Conservation (phyloP, 2,113 vertebrate species). For the Cyphomyrus plagiostoma region DNA sequence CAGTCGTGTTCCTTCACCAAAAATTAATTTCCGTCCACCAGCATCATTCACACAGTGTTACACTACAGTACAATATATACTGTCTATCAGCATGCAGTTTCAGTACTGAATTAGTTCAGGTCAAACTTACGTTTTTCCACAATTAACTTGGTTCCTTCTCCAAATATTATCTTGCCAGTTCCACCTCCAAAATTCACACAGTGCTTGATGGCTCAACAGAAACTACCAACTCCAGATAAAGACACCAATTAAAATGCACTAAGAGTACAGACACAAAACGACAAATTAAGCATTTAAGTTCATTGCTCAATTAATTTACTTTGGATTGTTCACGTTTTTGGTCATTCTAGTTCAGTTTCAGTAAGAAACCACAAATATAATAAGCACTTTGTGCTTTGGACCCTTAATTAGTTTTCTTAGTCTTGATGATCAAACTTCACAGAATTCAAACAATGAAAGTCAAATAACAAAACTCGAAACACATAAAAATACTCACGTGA, state of each 20-base stretch:
- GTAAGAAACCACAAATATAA: not conserved
- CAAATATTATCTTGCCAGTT: constrained; percentile 17
- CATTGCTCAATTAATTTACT: not conserved
- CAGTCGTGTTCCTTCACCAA: constrained; percentile 19
- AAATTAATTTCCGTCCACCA: constrained; percentile 3
- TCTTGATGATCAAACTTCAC: not conserved
- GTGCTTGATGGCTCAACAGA: not conserved
- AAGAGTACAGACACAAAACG: not conserved
- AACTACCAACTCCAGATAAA: not conserved
- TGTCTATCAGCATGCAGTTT: not conserved
- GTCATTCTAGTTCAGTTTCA: not conserved
- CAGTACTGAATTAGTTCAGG: not conserved
- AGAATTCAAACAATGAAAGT: not conserved
- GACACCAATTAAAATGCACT: not conserved
- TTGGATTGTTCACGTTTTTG: not conserved
- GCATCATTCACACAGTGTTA: constrained; percentile 16
- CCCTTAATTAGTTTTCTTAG: not conserved
- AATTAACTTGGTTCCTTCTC: constrained; percentile 17
- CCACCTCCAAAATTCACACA: constrained; percentile 7
- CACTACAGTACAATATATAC: not conserved
- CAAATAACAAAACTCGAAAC: not conserved
- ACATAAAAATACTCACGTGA: not conserved
- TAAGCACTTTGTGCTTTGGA: not conserved
- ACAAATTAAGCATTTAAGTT: not conserved
- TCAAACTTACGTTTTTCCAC: constrained; percentile 20